Conservation (phyloP, 2,113 vertebrate species). For the Cichladusa arquata region DNA sequence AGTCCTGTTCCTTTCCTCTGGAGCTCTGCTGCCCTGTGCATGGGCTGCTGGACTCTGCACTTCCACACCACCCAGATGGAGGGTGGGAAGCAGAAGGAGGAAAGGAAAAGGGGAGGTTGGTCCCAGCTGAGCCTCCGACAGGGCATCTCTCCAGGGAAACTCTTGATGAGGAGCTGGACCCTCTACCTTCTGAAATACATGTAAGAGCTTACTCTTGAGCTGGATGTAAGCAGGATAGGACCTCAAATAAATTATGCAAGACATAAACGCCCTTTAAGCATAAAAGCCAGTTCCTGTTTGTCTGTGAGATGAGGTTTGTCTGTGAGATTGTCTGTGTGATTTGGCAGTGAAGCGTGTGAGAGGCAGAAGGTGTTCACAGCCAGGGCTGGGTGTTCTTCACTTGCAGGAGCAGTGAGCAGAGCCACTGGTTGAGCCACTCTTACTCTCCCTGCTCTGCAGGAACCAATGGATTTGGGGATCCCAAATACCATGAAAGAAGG, state of each 20-base stretch:
- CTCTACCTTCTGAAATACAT: not conserved
- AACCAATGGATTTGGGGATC: not conserved
- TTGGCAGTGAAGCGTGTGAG: not conserved
- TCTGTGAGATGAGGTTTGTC: not conserved
- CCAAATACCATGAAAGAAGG: not conserved
- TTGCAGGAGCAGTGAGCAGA: not conserved
- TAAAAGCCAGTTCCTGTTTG: slow-evolving; percentile 30
- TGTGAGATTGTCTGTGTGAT: not conserved
- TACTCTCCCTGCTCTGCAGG: not conserved
- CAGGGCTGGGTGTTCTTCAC: not conserved
- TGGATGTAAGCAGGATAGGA: not conserved
- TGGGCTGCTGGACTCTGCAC: not conserved
- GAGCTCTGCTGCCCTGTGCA: not conserved
- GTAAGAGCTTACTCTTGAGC: not conserved
- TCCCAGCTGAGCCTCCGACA: not conserved
- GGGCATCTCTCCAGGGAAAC: not conserved
- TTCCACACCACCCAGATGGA: not conserved
- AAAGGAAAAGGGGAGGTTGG: not conserved
- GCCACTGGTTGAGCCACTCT: not conserved
- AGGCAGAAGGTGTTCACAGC: not conserved
- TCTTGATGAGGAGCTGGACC: not conserved
- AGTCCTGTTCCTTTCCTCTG: not conserved
- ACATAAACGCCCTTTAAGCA: slow-evolving; percentile 9
- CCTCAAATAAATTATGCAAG: slow-evolving; percentile 9
- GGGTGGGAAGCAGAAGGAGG: not conserved